Base-by-base conservation (phyloP, 2,113 vertebrate genomes). In the Dipodomys spectabilis region DNA sequence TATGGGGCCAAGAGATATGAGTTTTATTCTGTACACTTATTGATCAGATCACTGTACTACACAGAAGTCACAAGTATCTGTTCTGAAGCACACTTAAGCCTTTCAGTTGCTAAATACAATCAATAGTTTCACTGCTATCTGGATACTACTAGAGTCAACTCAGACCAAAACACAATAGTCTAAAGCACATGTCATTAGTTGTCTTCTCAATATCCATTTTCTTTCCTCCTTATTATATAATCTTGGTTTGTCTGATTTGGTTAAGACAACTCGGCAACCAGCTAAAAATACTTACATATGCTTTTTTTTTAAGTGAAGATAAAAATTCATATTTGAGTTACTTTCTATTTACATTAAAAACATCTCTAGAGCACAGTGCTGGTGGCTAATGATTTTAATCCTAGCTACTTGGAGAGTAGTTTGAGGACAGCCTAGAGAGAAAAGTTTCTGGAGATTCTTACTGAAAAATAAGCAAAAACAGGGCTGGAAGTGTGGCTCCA, bases 81-180 rank as follows among this genome's bases (percentile, higher is more conserved):
- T 73, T 60, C 65, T 89, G 22, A 85, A 95, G 75, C 72, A 91
- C 57, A 92, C 23, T 93, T 88, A 88, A 67, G 88, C 67, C 30
- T 95, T 82, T 79, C 71, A 78, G 32, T 86, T 86, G 85, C 65
- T 92, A 79, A 86, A 53, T 32, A 93, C 65, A 90, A 89, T 82
- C 64, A 86, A 35, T 86, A 86, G 81, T 86, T 77, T 93, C 32
- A 93, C 22, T 68, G 75, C 71, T 94, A 72, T 75, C 28, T 82
- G 30, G 60, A 64, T 88, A 84, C 57, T 49, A 77, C 80, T 49
- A 19, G 75, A 78, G 45, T 78, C 44, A 78, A 88, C 8, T 77
- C 64, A 89, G 75, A 81, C 0, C 39, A 83, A 89, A 93, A 67
- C 67, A 57, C 78, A 89, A 78, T 27, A 68, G 67, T 82, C 20